Evolutionary conservation across 35 echinoderm and acorn worm species (phyloP), one percentile per base, ranked within the genome.

Genomic region (Strongylocentrotus purpuratus): DNA sequence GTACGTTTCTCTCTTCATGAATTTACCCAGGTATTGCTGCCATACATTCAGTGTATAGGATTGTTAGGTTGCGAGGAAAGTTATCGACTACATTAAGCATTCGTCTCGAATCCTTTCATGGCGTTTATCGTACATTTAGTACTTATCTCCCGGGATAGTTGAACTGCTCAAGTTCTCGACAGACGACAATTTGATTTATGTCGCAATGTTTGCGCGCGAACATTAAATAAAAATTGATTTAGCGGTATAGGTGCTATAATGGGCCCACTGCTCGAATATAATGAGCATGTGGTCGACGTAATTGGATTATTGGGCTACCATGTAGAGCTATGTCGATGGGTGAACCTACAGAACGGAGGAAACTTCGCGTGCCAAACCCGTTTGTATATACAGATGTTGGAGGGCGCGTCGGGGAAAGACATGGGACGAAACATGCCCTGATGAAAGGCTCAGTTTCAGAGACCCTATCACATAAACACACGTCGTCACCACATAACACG

Each of bases 331-430:
- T 89, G 20, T 78, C 25, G 65, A 78, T 78, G 65, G 61, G 65
- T 28, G 87, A 89, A 31, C 87, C 33, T 33, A 45, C 85, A 9
- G 33, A 33, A 5, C 33, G 32, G 31, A 46, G 33, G 87, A 28
- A 89, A 28, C 33, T 33, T 89, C 87, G 87, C 87, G 87, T 89
- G 87, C 87, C 33, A 46, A 89, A 89, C 32, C 65, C 87, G 87
- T 89, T 89, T 89, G 87, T 89, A 89, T 89, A 89, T 46, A 89
- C 87, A 89, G 87, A 89, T 89, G 87, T 89, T 89, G 87, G 87
- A 10, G 87, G 33, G 45, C 25, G 87, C 87, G 25, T 28, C 20
- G 65, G 65, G 65, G 65, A 78, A 28, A 78, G 65, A 78, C 65
- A 78, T 28, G 65, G 28, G 65, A 78, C 65, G 65, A 78, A 78